Evolutionary conservation across 2,797 vertebrate species (phyloP), one percentile per base, ranked within the genome.

Genomic region (Halcyon smyrnensis): DNA sequence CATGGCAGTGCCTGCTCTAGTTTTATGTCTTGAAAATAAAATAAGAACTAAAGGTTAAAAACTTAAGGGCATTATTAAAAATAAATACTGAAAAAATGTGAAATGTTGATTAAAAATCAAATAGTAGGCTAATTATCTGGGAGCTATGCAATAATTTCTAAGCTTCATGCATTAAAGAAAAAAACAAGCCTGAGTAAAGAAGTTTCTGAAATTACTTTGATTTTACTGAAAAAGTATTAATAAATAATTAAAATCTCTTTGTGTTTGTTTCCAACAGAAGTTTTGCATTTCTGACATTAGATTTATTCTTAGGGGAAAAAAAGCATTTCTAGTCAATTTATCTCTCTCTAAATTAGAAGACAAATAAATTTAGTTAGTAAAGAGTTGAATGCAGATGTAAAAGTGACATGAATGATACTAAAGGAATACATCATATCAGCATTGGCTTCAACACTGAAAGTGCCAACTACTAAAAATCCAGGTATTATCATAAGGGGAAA

Each of bases 91-190:
- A 1, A 88, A 48, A 84, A 95, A 93, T 62, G 10, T 81, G 25
- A 96, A 96, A 95, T 94, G n/a, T 94, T 97, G 91, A 94, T 96
- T 97, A 94, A 95, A 91, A 87, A 97, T 95, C 91, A 97, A 97
- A 91, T 48, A 90, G 37, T 70, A 75, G 59, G 54, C 54, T 95
- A 97, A 95, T 96, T 94, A 91, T 95, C 80, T 83, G 53, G 60
- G 65, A 97, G 68, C 71, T 83, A 10, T 87, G 63, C 80, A 95
- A 94, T 92, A 1, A 80, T 75, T 96, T 95, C 80, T 70, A 91
- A 96, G 87, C 36, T 94, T 67, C 59, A 93, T 60, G 63, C 11
- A 48, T 77, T 85, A 50, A 51, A 51, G 27, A 28, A 51, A 28
- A 50, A 75, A 28, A 15, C 95, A 90, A 69, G 17, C 6, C 32